These are phyloP conservation scores for Ormyrus pomaceus DNA, from an alignment of 2,888 invertebrate genomes.

Conservation along the genomic window DNA sequence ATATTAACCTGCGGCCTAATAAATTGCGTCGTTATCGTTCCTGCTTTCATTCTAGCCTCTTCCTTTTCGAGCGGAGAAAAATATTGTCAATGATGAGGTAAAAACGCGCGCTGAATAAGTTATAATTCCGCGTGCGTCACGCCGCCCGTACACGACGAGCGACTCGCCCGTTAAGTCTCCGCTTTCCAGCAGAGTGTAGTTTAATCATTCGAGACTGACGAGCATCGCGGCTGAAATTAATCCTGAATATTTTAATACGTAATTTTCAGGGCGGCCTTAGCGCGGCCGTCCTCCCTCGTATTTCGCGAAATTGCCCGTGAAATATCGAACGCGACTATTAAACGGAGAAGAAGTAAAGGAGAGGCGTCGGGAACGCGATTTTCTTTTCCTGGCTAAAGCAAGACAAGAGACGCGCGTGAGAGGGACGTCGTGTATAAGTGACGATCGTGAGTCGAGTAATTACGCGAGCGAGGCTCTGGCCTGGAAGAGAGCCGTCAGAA, in stretches of 20 bases:
- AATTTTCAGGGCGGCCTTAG: conserved; percentile 13
- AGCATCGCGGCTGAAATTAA: conserved; percentile 44
- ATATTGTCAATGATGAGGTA: conserved; percentile 21
- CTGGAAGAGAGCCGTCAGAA: conserved; percentile 28
- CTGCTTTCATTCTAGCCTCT: background rate
- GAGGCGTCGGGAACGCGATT: background rate
- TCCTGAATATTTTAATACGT: conserved; percentile 51
- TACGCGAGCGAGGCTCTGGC: conserved; percentile 57
- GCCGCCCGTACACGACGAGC: too few species aligned
- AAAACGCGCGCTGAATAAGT: conserved; percentile 17
- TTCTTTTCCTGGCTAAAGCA: background rate
- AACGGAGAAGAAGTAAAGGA: background rate
- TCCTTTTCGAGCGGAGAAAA: conserved; percentile 16
- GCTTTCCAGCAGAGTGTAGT: background rate
- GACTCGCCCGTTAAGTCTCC: too few species aligned
- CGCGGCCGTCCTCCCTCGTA: background rate
- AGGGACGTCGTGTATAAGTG: conserved; percentile 12
- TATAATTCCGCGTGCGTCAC: background rate
- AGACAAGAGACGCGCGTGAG: background rate
- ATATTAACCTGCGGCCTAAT: conserved; percentile 26
- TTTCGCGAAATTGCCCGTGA: conserved; percentile 40
- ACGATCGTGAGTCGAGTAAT: conserved; percentile 62
- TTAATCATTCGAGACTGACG: conserved; percentile 32
- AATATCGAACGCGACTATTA: conserved; percentile 36
- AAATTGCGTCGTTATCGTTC: conserved; percentile 40